phyloP scores from a whole-genome alignment of 2,888 invertebrate genomes.

The Acleris holmiana region DNA sequence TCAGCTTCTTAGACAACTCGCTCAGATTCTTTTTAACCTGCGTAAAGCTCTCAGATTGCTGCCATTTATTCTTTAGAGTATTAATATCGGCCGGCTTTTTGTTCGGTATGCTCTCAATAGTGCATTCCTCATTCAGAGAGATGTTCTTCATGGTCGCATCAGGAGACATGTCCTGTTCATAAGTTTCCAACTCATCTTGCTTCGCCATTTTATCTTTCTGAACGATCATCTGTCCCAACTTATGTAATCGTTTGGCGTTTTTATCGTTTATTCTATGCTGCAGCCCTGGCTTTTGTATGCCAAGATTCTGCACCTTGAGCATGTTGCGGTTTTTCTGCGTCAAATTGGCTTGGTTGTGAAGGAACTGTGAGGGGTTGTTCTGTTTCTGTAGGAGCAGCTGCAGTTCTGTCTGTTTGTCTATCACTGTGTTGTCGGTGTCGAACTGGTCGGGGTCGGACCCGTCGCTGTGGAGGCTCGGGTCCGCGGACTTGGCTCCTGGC shows the following conservation, averaged over 20 bases:
- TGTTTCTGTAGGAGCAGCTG: conserved; percentile 78
- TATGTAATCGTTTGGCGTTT: conserved; percentile 74
- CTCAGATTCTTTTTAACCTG: conserved; percentile 80
- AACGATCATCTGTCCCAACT: conserved; percentile 70
- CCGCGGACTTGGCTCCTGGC: conserved; percentile 62
- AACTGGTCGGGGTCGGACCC: conserved; percentile 63
- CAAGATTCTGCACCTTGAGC: conserved; percentile 66
- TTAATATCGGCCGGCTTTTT: conserved; percentile 75
- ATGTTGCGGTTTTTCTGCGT: conserved; percentile 71
- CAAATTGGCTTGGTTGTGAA: conserved; percentile 63
- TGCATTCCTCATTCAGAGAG: conserved; percentile 84
- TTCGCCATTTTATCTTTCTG: conserved; percentile 61
- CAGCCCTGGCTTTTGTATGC: conserved; percentile 68
- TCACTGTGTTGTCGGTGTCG: conserved; percentile 61
- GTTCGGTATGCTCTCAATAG: conserved; percentile 83
- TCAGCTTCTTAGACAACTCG: conserved; percentile 72
- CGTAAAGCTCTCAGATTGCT: conserved; percentile 78
- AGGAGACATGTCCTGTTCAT: conserved; percentile 57
- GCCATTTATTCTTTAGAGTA: conserved; percentile 80
- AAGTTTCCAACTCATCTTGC: conserved; percentile 54
- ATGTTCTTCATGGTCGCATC: conserved; percentile 70
- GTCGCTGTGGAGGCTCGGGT: conserved; percentile 58
- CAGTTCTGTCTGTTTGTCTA: conserved; percentile 79
- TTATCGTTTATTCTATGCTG: conserved; percentile 74
- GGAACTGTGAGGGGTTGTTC: conserved; percentile 78